Conservation (phyloP, 23 tunicate genomes). For the Botrylloides violaceus region DNA sequence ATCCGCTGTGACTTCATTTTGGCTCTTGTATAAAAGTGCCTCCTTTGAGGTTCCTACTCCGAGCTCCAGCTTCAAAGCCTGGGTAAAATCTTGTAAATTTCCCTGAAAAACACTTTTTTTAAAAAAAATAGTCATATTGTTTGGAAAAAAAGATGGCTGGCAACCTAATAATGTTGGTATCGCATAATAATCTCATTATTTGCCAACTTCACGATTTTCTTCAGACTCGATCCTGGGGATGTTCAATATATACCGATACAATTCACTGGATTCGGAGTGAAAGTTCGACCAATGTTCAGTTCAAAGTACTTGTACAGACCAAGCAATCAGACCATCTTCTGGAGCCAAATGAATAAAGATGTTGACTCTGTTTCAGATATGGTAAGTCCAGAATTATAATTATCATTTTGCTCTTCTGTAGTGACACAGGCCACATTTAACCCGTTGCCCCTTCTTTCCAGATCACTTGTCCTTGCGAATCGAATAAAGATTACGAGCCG, state of each 20-base stretch:
- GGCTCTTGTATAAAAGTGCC: too few species aligned
- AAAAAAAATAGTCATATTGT: too few species aligned
- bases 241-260: conserved; percentile 61
- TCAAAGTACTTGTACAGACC: conserved; percentile 2
- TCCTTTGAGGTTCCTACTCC: too few species aligned
- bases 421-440: neutral
- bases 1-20: too few species aligned
- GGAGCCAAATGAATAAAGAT: conserved; percentile 7
- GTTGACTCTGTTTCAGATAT: conserved; percentile 6
- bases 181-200: neutral
- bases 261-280: conserved; percentile 39
- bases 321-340: conserved; percentile 10
- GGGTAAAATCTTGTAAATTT: too few species aligned
- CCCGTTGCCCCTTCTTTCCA: neutral
- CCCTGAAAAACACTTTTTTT: too few species aligned
- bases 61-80: too few species aligned
- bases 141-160: too few species aligned
- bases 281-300: conserved; percentile 30
- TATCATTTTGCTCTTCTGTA: neutral
- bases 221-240: conserved; percentile 74
- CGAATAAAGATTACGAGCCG: neutral
- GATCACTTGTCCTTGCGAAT: neutral
- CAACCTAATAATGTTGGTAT: too few species aligned
- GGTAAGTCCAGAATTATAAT: too few species aligned
- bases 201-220: neutral